phyloP scores from a whole-genome alignment of 2,797 vertebrate species.

The Carcharodon carcharias region DNA sequence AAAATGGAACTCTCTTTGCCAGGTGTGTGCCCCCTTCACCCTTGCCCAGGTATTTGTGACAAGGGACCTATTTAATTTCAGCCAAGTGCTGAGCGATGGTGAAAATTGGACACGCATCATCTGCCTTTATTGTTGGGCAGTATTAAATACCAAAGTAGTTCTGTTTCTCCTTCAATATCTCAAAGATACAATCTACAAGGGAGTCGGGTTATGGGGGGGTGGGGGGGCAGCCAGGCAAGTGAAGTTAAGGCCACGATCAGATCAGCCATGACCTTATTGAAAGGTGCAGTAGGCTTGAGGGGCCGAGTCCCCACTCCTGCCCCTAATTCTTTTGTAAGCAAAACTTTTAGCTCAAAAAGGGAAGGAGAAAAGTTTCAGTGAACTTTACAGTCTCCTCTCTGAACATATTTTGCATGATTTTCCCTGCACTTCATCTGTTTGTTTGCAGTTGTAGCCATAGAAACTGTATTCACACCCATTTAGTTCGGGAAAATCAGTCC shows the following conservation, averaged over 20 bases:
- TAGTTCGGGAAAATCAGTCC: constrained; percentile 58
- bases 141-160: background rate
- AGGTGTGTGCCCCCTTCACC: background rate
- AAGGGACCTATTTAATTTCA: background rate
- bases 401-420: constrained; percentile 82
- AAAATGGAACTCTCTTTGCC: too few relatives aligned
- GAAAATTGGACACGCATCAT: background rate
- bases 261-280: background rate
- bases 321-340: background rate
- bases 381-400: background rate
- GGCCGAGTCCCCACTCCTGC: too few relatives aligned
- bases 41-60: background rate
- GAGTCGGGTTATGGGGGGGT: background rate
- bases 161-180: background rate
- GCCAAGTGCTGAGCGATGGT: background rate
- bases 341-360: background rate
- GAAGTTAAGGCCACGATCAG: background rate
- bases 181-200: background rate
- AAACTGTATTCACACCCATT: constrained; percentile 65
- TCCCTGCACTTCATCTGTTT: constrained; percentile 83
- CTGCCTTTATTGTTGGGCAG: background rate
- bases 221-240: too few relatives aligned
- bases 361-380: background rate
- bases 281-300: background rate
- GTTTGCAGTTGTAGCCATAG: constrained; percentile 69